Base-by-base conservation (phyloP, 2,888 invertebrate genomes). In the Carpatolechia fugitivella region DNA sequence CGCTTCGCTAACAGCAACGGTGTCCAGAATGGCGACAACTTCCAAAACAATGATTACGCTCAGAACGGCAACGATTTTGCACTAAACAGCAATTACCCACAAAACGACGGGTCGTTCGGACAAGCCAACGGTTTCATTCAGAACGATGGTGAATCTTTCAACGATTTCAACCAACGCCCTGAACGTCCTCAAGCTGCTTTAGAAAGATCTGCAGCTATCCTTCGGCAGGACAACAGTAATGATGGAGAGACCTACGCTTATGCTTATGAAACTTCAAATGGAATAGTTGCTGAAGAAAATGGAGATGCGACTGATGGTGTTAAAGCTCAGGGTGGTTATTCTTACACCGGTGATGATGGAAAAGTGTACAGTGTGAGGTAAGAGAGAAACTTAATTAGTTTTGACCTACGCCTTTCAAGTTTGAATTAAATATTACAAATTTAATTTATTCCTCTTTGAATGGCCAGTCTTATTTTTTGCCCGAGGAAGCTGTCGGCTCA, bases 261-360 rank as follows among this genome's bases (percentile, higher is more conserved):
- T 46, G 77, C 80, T 54, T 89, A 74, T 62, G 87, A 90, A 60
- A 88, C 89, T 36, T 85, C 88, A 55, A 89, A 89, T 57, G 89
- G 89, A 1, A 89, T 90, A 36, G 69, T 63, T 55, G 89, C 82
- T 56, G 87, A 88, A 55, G 88, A 89, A 54, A 82, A 61, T 57
- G 89, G 88, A 18, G 81, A 86, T 2, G 89, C 86, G 1, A 80
- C 80, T 6, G 80, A 89, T 49, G 89, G 89, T 16, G 89, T 87
- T 0, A 80, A 80, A 54, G 84, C 87, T 62, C 82, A 86, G 59
- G 89, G 90, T 33, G 82, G 83, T 1, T 89, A 70, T 55, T 79
- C 86, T 6, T 90, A 88, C 63, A 83, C 82, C 62, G 89, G 88
- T 52, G 89, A 88, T 64, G 89, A 90, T 69, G 89, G 89, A 40